These are phyloP conservation scores for Cataglyphis livida DNA, from an alignment of 2,888 invertebrate genomes.

Conservation along the genomic window DNA sequence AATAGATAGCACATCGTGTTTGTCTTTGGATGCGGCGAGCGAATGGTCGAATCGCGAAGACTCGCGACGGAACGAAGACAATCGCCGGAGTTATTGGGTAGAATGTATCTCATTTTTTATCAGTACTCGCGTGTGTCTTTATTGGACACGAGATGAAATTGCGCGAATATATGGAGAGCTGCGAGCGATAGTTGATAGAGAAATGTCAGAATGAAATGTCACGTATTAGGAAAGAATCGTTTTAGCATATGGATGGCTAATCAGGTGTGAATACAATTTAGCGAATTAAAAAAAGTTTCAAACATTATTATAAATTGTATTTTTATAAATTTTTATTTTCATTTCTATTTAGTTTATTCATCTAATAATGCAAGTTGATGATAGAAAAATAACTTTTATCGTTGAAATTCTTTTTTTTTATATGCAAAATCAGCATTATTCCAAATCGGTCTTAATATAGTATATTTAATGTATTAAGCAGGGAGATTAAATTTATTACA, in stretches of 20 bases:
- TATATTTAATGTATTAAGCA: neutral
- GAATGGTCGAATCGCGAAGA: neutral
- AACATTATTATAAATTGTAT: neutral
- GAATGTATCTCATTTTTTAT: slow-evolving; percentile 36
- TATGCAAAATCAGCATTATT: neutral
- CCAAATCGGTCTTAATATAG: neutral
- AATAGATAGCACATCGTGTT: slow-evolving; percentile 34
- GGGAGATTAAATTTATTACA: slow-evolving; percentile 14
- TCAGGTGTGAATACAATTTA: neutral
- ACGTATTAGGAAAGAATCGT: neutral
- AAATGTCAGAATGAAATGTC: neutral
- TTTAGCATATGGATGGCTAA: neutral
- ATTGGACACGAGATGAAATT: slow-evolving; percentile 35
- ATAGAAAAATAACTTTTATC: neutral
- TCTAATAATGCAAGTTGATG: neutral
- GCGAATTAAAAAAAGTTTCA: neutral
- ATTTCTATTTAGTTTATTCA: neutral
- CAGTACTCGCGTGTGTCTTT: slow-evolving; percentile 38
- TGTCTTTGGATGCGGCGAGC: slow-evolving; percentile 38
- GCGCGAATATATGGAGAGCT: slow-evolving; percentile 8
- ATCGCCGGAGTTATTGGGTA: slow-evolving; percentile 41
- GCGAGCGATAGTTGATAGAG: neutral
- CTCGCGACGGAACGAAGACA: slow-evolving; percentile 22
- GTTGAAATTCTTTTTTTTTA: neutral
- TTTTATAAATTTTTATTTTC: neutral